A percentile compares a stretch with the other conserved stretches of the same genome.
Conservation (phyloP, 1,140 invertebrate genomes). For the Hycleus phaleratus region DNA sequence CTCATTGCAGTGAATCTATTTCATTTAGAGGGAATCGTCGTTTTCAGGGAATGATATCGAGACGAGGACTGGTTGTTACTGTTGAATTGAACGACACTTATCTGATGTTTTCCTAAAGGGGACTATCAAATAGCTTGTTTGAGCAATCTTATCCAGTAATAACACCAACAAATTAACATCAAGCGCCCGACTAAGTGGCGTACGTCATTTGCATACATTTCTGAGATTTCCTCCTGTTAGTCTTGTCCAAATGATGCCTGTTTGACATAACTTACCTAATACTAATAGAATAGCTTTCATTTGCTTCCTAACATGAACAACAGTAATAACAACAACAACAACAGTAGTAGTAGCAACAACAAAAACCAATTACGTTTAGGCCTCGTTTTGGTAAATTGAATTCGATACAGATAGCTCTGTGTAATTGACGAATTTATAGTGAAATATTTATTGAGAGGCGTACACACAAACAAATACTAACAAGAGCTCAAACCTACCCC, state of each 20-base stretch:
- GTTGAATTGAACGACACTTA: constrained; percentile 22
- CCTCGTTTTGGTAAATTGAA: no score
- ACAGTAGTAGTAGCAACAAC: no score
- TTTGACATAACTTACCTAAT: neutral
- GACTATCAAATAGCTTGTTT: constrained; percentile 29
- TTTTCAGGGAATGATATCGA: constrained; percentile 7
- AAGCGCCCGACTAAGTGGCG: constrained; percentile 23
- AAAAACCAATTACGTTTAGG: no score
- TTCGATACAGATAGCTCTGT: no score
- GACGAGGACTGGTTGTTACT: constrained; percentile 6
- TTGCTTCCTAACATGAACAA: no score
- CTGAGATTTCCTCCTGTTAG: constrained; percentile 19
- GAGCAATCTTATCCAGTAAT: constrained; percentile 28
- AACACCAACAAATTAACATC: constrained; percentile 30
- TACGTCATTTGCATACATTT: constrained; percentile 28
- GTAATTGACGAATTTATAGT: no score
- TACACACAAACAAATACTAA: no score
- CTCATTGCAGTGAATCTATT: constrained; percentile 12
- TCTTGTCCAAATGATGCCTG: constrained; percentile 8
- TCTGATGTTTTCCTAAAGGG: constrained; percentile 26
- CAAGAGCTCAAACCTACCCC: no score
- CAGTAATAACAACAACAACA: no score
- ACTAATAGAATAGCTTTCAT: no score
- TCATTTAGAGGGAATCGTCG: constrained; percentile 13
- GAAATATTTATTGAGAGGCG: no score